Evolutionary conservation across 2,888 invertebrate genomes (phyloP).

Genomic region (Megastigmus dorsalis): DNA sequence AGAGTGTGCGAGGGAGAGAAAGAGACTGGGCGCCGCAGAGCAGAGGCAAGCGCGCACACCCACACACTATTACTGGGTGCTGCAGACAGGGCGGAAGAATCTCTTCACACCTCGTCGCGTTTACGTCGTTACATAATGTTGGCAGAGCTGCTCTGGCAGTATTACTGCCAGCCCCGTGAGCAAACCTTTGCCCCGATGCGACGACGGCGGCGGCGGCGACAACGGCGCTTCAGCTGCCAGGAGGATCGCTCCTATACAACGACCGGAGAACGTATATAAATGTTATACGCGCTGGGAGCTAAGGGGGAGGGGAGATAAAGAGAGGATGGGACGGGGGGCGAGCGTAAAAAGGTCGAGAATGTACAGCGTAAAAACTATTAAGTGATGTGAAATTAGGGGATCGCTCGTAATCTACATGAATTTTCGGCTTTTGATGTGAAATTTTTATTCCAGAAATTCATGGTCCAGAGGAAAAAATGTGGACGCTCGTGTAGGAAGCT

Average conservation of each 20-base stretch:
- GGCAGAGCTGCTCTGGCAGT: constrained; percentile 59
- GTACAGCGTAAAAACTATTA: neutral
- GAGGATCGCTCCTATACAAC: neutral
- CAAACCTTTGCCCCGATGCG: constrained; percentile 48
- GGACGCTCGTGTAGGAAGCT: too few relatives aligned
- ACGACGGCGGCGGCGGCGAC: neutral
- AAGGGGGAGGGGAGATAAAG: neutral
- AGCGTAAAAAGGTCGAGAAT: too few relatives aligned
- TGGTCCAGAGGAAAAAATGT: too few relatives aligned
- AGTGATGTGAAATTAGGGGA: constrained; percentile 3
- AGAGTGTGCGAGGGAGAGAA: neutral
- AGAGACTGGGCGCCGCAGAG: neutral
- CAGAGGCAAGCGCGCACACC: too few relatives aligned
- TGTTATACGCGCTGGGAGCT: too few relatives aligned
- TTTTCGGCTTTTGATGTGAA: too few relatives aligned
- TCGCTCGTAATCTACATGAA: too few relatives aligned
- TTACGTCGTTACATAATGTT: constrained; percentile 68
- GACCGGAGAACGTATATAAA: too few relatives aligned
- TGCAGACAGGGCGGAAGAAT: constrained; percentile 63
- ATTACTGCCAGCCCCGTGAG: constrained; percentile 65
- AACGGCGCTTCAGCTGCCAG: constrained; percentile 25
- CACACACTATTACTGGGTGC: neutral
- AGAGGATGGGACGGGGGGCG: neutral
- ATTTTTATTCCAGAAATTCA: too few relatives aligned
- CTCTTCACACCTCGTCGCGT: constrained; percentile 66